Base-by-base conservation (phyloP, 1,140 invertebrate genomes). In the Heliconius hewitsoni region DNA sequence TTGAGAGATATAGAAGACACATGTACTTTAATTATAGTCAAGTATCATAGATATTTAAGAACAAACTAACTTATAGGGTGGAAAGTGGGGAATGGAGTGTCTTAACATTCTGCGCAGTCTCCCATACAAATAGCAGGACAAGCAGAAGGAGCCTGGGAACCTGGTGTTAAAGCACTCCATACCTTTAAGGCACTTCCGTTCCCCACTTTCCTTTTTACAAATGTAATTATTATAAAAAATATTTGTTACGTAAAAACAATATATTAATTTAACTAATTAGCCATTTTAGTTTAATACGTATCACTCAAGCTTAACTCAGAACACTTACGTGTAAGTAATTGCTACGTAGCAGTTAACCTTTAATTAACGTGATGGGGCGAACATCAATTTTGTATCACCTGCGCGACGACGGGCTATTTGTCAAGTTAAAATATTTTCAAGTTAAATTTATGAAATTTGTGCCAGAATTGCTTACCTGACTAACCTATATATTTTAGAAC, bases 341-440 rank as follows among this genome's bases (percentile, higher is more conserved):
- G 23, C 60, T 27, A 66, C 60, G 60, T 70, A 57, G 76, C 30
- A 78, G 50, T 78, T 78, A 78, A 78, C 76, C 76, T 71, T 78
- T 78, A 78, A 78, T 78, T 78, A 78, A 57, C 76, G 50, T 71
- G 76, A 77, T 50, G 76, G 19, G 71, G 52, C 23, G 76, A 73
- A 71, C 71, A 78, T 78, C 30, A 78, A 78, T 78, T 78, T 78
- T 78, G 76, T 60, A 78, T 78, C 76, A 78, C 76, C 76, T 78
- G 76, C 42, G 66, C 19, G 72, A 70, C 34, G 76, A 71, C 70
- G 30, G 76, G 71, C 76, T 72, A 78, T 78, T 78, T 73, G 76
- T 78, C 76, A 78, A 34, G 34, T 30, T 71, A 23, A 72, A 66
- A 66, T 66, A 66, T 66, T 66, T 66, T 66, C 60, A 27, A 66